phyloP scores from a whole-genome alignment of 1,140 invertebrate genomes.

The Mya arenaria region DNA sequence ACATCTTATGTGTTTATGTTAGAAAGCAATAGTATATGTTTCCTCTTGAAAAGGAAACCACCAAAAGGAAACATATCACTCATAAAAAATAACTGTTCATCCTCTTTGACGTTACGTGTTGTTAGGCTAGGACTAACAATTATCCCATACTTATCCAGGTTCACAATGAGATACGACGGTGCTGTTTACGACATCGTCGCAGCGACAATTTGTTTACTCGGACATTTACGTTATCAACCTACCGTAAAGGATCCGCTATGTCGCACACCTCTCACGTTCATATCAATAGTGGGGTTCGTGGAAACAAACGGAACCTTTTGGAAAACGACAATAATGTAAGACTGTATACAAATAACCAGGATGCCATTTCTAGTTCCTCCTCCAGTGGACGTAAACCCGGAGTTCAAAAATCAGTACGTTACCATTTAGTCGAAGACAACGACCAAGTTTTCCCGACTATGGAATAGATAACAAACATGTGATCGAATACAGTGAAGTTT shows the following conservation, averaged over 20 bases:
- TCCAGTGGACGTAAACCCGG: neutral
- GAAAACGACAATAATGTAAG: neutral
- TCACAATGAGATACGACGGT: conserved; percentile 25
- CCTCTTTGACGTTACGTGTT: too few relatives aligned
- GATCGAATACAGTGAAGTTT: too few relatives aligned
- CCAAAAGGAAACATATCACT: too few relatives aligned
- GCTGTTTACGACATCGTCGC: neutral
- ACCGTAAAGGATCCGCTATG: conserved; percentile 22
- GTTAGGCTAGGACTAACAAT: too few relatives aligned
- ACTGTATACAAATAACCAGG: neutral
- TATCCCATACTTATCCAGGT: too few relatives aligned
- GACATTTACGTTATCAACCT: neutral
- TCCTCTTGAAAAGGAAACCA: too few relatives aligned
- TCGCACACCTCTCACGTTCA: neutral
- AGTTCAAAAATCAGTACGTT: neutral
- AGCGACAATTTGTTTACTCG: conserved; percentile 6
- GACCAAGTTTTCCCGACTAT: neutral
- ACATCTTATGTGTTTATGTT: too few relatives aligned
- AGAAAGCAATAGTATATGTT: too few relatives aligned
- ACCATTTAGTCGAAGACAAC: neutral
- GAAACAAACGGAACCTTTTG: neutral
- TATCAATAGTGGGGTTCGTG: neutral
- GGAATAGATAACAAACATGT: too few relatives aligned
- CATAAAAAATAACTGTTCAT: too few relatives aligned
- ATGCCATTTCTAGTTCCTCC: too few relatives aligned